Conservation (phyloP, 1,140 invertebrate genomes). For the Helicoverpa armigera region DNA sequence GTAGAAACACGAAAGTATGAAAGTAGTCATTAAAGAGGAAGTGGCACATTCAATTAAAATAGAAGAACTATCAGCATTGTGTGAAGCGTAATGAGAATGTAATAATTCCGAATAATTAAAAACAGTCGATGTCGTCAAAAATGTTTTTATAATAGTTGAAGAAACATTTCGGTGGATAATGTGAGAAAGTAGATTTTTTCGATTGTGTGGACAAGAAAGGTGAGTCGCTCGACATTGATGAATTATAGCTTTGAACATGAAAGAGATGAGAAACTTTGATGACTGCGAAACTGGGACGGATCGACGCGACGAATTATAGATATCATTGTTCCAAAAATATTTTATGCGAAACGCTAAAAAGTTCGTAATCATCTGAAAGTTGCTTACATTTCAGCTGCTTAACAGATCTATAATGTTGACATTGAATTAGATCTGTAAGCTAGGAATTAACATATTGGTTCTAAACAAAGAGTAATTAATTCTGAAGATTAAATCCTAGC, state of each 20-base stretch:
- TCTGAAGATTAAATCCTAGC: constrained; percentile 26
- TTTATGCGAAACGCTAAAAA: constrained; percentile 11
- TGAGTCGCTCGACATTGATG: constrained; percentile 62
- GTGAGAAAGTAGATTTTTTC: constrained; percentile 65
- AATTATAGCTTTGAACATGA: constrained; percentile 57
- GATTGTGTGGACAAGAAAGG: constrained; percentile 46
- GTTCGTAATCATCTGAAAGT: not conserved
- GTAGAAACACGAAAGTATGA: constrained; percentile 55
- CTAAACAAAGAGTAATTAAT: constrained; percentile 36
- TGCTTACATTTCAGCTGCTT: not conserved
- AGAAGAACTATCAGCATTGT: constrained; percentile 61
- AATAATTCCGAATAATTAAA: constrained; percentile 76
- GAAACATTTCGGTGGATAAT: constrained; percentile 60
- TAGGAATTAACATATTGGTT: constrained; percentile 24
- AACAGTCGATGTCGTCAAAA: constrained; percentile 71
- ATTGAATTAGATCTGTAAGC: not conserved
- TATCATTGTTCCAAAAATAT: constrained; percentile 46
- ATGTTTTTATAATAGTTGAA: constrained; percentile 76
- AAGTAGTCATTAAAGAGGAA: constrained; percentile 40
- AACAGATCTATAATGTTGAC: not conserved
- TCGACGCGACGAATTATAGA: constrained; percentile 37
- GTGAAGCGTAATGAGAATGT: constrained; percentile 71
- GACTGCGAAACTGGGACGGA: constrained; percentile 26
- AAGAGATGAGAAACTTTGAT: constrained; percentile 44
- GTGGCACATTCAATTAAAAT: constrained; percentile 47